Evolutionary conservation across 1,140 invertebrate genomes (phyloP), one percentile per base, ranked within the genome.

Genomic region (Bathynomus jamesi): DNA sequence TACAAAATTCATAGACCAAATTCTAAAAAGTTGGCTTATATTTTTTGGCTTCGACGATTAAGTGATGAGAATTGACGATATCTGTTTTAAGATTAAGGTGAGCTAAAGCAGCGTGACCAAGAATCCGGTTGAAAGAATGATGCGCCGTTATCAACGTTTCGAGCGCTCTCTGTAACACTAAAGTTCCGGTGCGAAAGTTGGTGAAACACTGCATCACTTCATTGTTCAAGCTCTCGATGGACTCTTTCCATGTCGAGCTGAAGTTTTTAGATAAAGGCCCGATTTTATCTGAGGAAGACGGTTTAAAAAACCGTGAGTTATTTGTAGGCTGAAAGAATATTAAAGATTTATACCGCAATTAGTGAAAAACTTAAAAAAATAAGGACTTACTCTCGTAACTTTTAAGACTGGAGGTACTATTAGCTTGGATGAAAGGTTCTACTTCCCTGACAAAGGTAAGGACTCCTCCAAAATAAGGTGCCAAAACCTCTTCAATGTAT

Each of bases 41-140:
- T 86, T 98, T 99, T 82, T 99, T 99, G 60, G 99, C 93, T 86
- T 99, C 96, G 2, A 98, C 94, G 93, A 98, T 99, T 70, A 99
- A 92, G 69, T 98, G 93, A 85, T 99, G 97, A 81, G 98, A 97
- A 81, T 98, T 99, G 0, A 97, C 94, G 25, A 99, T 85, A 82
- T 98, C 94, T 27, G 91, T 89, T 77, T 93, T 86, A 4, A 90
- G 89, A 80, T 91, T 90, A 71, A 85, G 79, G 74, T 84, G 83
- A 66, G 83, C 81, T 76, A 89, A 86, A 8, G 84, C 82, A 67
- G 82, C 81, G 4, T 94, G 92, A 3, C 91, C 90, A n/a, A 99
- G 82, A 30, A 99, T 87, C 83, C 99, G 98, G 78, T 95, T 93
- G 82, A 99, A 96, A 75, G 95, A 87, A 82, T 99, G 93, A 83